phyloP scores from a whole-genome alignment of 2,797 vertebrate species.

The Hoplostethus mediterraneus region DNA sequence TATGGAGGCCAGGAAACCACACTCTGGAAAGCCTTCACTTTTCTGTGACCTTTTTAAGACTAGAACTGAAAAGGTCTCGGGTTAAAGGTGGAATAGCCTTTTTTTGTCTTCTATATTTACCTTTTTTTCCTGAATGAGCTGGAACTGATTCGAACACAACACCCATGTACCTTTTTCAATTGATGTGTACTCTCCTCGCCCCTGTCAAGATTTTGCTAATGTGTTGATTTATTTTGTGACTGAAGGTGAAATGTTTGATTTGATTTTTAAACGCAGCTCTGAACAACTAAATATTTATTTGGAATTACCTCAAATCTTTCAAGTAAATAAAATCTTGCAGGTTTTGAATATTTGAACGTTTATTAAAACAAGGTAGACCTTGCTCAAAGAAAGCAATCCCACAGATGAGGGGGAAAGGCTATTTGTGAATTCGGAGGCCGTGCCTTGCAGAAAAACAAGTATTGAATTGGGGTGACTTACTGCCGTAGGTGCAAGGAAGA shows the following conservation, averaged over 20 bases:
- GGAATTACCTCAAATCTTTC: too few relatives aligned
- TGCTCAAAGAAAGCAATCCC: slow-evolving; percentile 13
- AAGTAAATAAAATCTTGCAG: too few relatives aligned
- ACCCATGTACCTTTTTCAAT: background rate
- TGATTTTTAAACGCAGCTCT: too few relatives aligned
- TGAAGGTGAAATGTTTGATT: too few relatives aligned
- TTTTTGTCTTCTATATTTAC: slow-evolving; percentile 3
- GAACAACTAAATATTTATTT: too few relatives aligned
- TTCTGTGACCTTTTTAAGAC: slow-evolving; percentile 53
- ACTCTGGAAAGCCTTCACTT: slow-evolving; percentile 52
- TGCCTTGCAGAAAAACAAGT: background rate
- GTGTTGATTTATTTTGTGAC: too few relatives aligned
- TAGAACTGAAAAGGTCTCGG: slow-evolving; percentile 8
- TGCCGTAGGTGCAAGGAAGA: slow-evolving; percentile 11
- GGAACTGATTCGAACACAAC: background rate
- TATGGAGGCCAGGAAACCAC: slow-evolving; percentile 43
- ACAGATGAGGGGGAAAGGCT: slow-evolving; percentile 9
- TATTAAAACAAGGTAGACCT: slow-evolving; percentile 4
- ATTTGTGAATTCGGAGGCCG: slow-evolving; percentile 14
- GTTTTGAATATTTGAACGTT: too few relatives aligned
- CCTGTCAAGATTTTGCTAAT: background rate
- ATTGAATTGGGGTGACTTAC: background rate
- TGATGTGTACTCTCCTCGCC: background rate
- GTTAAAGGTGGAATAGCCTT: slow-evolving; percentile 35
- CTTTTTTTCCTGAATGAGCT: background rate